Evolutionary conservation across 1,140 invertebrate species (phyloP).

Genomic region (Ephestia elutella): DNA sequence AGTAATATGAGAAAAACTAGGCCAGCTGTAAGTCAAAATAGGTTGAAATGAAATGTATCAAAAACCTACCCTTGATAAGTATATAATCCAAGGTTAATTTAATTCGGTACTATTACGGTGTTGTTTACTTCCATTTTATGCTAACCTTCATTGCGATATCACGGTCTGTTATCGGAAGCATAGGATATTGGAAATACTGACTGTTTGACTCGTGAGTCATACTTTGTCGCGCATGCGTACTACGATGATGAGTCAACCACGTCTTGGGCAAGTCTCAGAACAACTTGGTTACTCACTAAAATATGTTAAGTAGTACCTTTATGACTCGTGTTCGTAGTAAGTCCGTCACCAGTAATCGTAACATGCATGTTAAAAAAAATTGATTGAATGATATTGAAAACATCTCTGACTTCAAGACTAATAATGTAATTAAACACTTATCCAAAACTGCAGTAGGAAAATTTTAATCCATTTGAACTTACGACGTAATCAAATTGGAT

Average conservation of each 20-base stretch:
- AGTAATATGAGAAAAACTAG: no score
- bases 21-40: no score
- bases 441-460: no score
- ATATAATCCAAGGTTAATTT: background rate
- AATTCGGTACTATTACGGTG: background rate
- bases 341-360: background rate
- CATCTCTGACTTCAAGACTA: no score
- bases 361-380: no score
- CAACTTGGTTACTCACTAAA: background rate
- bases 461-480: no score
- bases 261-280: background rate
- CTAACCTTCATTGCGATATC: background rate
- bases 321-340: background rate
- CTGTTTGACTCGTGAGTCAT: conserved; percentile 17
- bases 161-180: background rate
- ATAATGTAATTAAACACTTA: no score
- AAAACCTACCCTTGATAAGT: background rate
- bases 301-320: background rate
- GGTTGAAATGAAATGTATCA: no score
- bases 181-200: background rate
- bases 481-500: no score
- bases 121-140: background rate
- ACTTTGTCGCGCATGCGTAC: conserved; percentile 41
- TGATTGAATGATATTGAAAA: no score
- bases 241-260: conserved; percentile 39